Evolutionary conservation across 1,140 invertebrate genomes (phyloP).

Genomic region (Atta cephalotes): DNA sequence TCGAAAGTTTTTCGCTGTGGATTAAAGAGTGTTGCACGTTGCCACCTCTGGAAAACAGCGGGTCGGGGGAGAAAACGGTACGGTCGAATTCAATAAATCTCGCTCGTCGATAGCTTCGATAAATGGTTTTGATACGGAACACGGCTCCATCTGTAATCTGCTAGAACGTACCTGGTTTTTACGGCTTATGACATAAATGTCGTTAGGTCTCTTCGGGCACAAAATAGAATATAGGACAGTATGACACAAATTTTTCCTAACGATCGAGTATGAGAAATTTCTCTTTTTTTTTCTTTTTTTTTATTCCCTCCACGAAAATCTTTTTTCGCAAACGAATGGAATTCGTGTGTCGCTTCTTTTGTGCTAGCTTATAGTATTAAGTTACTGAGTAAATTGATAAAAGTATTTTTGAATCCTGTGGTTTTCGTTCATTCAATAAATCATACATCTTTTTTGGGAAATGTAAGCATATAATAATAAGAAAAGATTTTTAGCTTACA

Average conservation of each 20-base stretch:
- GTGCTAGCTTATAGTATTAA: neutral
- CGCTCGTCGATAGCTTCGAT: constrained; percentile 71
- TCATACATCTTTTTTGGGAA: neutral
- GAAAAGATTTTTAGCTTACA: neutral
- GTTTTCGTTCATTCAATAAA: no score
- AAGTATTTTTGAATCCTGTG: neutral
- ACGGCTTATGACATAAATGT: constrained; percentile 48
- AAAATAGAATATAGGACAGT: constrained; percentile 48
- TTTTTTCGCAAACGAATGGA: neutral
- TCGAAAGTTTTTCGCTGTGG: constrained; percentile 25
- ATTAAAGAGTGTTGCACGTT: constrained; percentile 42
- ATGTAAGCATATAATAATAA: neutral
- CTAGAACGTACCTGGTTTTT: constrained; percentile 52
- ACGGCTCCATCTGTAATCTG: constrained; percentile 45
- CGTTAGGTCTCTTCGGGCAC: constrained; percentile 41
- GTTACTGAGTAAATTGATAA: neutral
- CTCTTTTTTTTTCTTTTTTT: neutral
- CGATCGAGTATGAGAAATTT: neutral
- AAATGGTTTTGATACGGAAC: constrained; percentile 67
- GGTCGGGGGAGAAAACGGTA: constrained; percentile 1
- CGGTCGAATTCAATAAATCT: constrained; percentile 75
- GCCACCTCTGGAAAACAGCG: constrained; percentile 39
- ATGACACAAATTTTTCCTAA: constrained; percentile 36
- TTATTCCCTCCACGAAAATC: neutral
- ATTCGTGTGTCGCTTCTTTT: neutral